Base-by-base conservation (phyloP, 2,888 invertebrate genomes). In the Entomobrya proxima region DNA sequence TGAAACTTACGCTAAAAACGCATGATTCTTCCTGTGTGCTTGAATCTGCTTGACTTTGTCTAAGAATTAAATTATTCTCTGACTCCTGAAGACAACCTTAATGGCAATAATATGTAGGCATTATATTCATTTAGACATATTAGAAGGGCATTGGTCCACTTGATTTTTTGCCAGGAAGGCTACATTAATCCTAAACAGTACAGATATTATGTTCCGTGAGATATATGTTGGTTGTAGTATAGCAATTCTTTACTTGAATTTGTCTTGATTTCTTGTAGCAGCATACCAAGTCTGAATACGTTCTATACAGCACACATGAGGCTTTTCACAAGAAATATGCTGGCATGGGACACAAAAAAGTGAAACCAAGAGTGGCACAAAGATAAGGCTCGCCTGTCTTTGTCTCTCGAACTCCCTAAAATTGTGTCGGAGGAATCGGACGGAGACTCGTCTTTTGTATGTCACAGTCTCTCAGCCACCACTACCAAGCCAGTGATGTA, bases 101-200 rank as follows among this genome's bases (percentile, higher is more conserved):
- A 58, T 6, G 30, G 4, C 5, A 58, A 27, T 40, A 15, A 40
- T n/a, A 40, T 7, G 15, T 11, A 27, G 2, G 30, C 4, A 58
- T 58, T 21, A 6, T 24, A 58, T 5, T 7, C n/a, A 1, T 15
- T 27, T 1, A 55, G 11, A 15, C 47, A 30, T 9, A 24, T 52
- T 7, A 44, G 21, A 87, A 79, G 85, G 87, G 76, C 87, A 83
- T 78, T 87, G 87, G 85, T 87, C 85, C 87, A 87, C 79, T 87
- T 87, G 87, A 86, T 75, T 67, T 67, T 32, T 37, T 86, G 87
- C 87, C 87, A 87, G 83, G 55, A 85, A 87, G 85, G 82, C 80
- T 87, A 67, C 79, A 85, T 85, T 83, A 86, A 86, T 83, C 64
- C 79, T 79, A 35, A 18, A 27, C 47, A 24, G 4, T 44, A 21